Base-by-base conservation (phyloP, 23 tunicate species). In the Oikopleura dioica region DNA sequence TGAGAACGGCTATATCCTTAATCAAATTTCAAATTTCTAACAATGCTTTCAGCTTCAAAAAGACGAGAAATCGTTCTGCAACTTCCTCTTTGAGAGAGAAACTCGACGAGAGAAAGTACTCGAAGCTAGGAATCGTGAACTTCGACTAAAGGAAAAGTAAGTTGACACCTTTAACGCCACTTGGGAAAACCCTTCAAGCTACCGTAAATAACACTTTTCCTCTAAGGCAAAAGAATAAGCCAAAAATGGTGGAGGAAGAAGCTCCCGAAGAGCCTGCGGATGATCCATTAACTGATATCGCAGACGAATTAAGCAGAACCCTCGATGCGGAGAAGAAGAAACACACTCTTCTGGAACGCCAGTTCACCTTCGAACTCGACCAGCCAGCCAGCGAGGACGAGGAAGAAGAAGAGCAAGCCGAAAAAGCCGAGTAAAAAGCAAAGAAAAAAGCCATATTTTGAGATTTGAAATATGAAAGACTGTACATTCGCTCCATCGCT, bases 91-190 rank as follows among this genome's bases (percentile, higher is more conserved):
- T 80, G 97, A 91, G 59, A 80, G 97, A 1, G 97, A 91, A 77
- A 83, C 97, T 36, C 85, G 85, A 75, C 82, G 97, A 29, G 97
- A 91, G 75, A 91, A 91, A 86, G 85, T 91, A 68, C 82, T 91
- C 2, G 97, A 91, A 82, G 55, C 94, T 36, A 82, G 92, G n/a
- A 84, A 82, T 23, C 82, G 92, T 0, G 97, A 91, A 80, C 32
- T 91, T 80, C 79, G 92, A 50, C 68, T 91, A 1, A 91, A 91
- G 37, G 97, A 91, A 44, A 44, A 21, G 21, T 9, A 44, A 44
- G 16, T 9, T 9, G 21, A 44, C 21, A 44, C 55, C 55, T 44
- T 44, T 44, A 44, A 9, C 16, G 55, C 55, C 55, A 44, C 21
- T 44, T 44, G 9, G 55, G 55, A 44, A 44, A 44, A 44, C 55